Evolutionary conservation across 2,888 invertebrate genomes (phyloP).

Genomic region (Sphaerophoria taeniata): DNA sequence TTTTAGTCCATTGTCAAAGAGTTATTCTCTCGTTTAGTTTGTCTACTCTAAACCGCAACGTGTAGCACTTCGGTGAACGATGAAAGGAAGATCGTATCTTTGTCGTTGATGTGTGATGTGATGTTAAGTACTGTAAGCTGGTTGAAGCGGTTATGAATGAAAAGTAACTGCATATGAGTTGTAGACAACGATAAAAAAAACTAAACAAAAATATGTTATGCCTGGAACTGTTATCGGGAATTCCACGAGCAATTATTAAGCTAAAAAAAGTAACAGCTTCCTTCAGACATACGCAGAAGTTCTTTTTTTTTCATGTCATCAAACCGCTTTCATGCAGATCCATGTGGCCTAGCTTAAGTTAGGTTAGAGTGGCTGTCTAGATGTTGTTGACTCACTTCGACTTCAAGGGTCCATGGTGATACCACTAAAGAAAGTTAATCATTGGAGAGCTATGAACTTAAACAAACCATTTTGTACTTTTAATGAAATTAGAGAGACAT

Average conservation of each 20-base stretch:
- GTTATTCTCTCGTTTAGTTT: constrained; percentile 50
- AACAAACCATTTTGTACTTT: no score
- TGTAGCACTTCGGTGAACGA: not conserved
- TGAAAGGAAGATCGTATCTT: constrained; percentile 52
- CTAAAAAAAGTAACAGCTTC: no score
- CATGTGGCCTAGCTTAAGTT: no score
- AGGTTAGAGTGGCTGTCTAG: no score
- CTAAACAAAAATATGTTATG: not conserved
- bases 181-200: constrained; percentile 2
- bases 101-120: constrained; percentile 4
- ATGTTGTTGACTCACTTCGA: no score
- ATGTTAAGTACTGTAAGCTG: not conserved
- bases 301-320: no score
- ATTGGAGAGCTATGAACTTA: no score
- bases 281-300: no score
- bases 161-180: constrained; percentile 51
- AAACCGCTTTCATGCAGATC: no score
- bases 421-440: no score
- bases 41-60: constrained; percentile 11
- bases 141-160: constrained; percentile 63
- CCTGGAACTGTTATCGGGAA: constrained; percentile 26
- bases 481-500: no score
- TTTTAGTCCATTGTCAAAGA: constrained; percentile 71
- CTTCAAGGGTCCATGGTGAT: no score
- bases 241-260: not conserved